Percentiles rank a stretch among this genome's conserved stretches.
phyloP scores from a whole-genome alignment of 2,888 invertebrate genomes.

The Marronus borbonicus region DNA sequence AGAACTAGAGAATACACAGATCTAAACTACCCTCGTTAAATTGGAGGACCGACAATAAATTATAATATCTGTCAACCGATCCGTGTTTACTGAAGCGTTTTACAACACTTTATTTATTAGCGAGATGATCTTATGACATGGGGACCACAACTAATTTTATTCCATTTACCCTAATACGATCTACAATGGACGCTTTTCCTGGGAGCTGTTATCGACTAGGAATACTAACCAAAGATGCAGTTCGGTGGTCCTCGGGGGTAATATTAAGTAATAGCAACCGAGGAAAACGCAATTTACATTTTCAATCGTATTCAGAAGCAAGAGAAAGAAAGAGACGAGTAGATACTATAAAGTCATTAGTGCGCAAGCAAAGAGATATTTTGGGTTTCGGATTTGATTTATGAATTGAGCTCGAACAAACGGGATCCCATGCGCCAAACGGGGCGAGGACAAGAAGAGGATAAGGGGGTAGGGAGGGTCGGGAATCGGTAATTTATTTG shows the following conservation, averaged over 20 bases:
- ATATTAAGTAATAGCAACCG: neutral
- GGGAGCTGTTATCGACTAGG: no score
- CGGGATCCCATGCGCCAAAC: neutral
- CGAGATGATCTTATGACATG: constrained; percentile 32
- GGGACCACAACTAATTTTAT: constrained; percentile 34
- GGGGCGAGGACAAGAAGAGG: neutral
- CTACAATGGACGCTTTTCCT: neutral
- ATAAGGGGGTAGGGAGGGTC: neutral
- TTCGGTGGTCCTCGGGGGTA: no score
- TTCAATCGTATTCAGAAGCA: constrained; percentile 15
- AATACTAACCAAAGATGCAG: no score
- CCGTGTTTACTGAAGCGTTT: constrained; percentile 42
- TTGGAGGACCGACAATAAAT: constrained; percentile 4
- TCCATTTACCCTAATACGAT: constrained; percentile 10
- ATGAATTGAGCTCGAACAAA: constrained; percentile 24
- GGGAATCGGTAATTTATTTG: constrained; percentile 58
- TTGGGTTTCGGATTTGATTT: constrained; percentile 37
- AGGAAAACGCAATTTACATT: constrained; percentile 40
- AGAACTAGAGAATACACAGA: no score
- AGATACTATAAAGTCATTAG: constrained; percentile 38
- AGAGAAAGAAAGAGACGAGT: constrained; percentile 3
- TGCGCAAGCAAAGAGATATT: constrained; percentile 17
- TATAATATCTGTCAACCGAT: constrained; percentile 42
- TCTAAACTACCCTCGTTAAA: neutral
- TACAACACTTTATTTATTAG: constrained; percentile 45